A percentile compares a stretch with the other conserved stretches of the same genome.
Evolutionary conservation across 1,140 invertebrate genomes (phyloP).

Genomic region (Conus ventricosus): DNA sequence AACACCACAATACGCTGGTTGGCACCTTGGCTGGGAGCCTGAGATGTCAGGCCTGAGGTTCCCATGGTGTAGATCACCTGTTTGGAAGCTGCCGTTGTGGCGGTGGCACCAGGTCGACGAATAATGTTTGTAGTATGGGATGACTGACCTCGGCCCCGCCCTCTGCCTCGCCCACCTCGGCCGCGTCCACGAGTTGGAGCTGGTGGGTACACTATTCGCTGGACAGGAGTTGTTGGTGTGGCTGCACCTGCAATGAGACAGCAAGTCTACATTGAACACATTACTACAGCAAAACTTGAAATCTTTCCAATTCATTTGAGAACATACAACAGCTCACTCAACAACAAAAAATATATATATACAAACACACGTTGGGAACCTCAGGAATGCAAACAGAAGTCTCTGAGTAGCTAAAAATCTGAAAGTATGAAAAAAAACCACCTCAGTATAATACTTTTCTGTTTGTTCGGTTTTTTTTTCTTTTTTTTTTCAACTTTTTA

Average conservation of each 20-base stretch:
- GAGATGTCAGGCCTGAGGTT: not conserved
- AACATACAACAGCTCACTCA: too few relatives aligned
- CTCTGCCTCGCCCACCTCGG: slow-evolving; percentile 1
- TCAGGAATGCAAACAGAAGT: too few relatives aligned
- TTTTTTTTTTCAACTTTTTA: too few relatives aligned
- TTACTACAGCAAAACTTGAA: not conserved
- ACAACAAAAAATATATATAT: too few relatives aligned
- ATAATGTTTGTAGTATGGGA: slow-evolving; percentile 15
- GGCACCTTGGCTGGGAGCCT: not conserved
- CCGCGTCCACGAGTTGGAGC: not conserved
- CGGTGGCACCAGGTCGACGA: not conserved
- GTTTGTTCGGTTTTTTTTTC: too few relatives aligned
- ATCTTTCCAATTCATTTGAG: not conserved
- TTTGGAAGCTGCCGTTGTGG: not conserved
- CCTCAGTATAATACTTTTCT: too few relatives aligned
- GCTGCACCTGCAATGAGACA: not conserved
- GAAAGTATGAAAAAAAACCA: too few relatives aligned
- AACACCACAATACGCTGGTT: slow-evolving; percentile 30
- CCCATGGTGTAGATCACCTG: slow-evolving; percentile 22
- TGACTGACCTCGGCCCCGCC: slow-evolving; percentile 11
- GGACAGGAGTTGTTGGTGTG: not conserved
- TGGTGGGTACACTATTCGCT: slow-evolving; percentile 9
- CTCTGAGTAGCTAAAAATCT: too few relatives aligned
- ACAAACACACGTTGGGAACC: too few relatives aligned
- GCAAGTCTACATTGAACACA: not conserved